Evolutionary conservation across 2,888 invertebrate genomes (phyloP), one percentile per base, ranked within the genome.

Genomic region (Ypsolopha sequella): DNA sequence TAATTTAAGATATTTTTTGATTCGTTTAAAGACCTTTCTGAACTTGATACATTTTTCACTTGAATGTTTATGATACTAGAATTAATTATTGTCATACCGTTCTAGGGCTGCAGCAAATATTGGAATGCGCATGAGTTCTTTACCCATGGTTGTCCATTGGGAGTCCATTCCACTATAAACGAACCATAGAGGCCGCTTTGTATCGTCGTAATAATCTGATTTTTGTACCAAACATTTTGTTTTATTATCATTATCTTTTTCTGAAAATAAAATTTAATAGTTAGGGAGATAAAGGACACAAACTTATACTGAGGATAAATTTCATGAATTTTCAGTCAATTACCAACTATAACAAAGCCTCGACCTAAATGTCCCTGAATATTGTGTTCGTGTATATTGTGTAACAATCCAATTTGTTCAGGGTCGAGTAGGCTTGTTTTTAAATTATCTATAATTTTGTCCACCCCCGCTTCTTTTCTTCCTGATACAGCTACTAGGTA

Each of bases 151-250:
- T 36, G 86, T 72, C 92, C 92, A 92, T 66, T 92, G 92, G 0
- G 90, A 89, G 7, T 92, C 92, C 91, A 93, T 92, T 7, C 92
- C 92, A 53, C 92, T 90, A 78, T 91, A 92, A 53, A 92, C 88
- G 66, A 89, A 92, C 90, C 92, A 93, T 7, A 92, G 71, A 1
- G 91, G 90, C 0, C 88, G 68, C 34, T 64, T 62, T 0, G 58
- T 68, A 7, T 69, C 66, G 41, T 79, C 73, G 36, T 64, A 75
- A 54, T 77, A 73, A 9, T 65, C 64, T 1, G 55, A 54, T 9
- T 65, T 66, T 52, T 79, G 73, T 7, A 53, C 41, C 1, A 80
- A 52, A 24, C 61, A 60, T 0, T 73, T 58, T 0, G 76, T 78
- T 49, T 75, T 57, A 0, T 66, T 53, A 2, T 72, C 56, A n/a